Conservation (phyloP, 2,113 vertebrate genomes). For the Periophthalmus modestus region DNA sequence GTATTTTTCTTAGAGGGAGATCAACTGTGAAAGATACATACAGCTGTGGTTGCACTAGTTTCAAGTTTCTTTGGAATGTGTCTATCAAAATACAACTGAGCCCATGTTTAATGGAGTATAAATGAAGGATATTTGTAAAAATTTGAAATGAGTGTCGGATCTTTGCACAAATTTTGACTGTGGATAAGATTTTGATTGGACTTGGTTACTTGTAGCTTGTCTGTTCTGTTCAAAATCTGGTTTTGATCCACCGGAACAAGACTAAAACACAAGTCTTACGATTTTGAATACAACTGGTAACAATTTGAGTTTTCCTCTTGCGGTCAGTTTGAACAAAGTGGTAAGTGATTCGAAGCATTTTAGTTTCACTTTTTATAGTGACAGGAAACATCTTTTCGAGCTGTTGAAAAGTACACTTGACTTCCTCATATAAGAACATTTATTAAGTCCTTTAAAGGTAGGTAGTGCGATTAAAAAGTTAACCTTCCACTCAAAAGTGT, state of each 20-base stretch:
- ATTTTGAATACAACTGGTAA: neutral
- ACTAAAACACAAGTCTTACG: neutral
- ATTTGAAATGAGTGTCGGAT: too few relatives aligned
- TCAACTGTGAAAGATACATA: too few relatives aligned
- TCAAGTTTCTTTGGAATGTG: neutral
- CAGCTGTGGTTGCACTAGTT: too few relatives aligned
- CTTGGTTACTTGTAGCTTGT: neutral
- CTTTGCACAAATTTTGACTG: too few relatives aligned
- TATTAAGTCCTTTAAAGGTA: neutral
- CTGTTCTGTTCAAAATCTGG: neutral
- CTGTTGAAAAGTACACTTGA: neutral
- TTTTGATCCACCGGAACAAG: too few relatives aligned
- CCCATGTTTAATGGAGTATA: too few relatives aligned
- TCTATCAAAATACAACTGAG: neutral
- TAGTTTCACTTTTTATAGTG: neutral
- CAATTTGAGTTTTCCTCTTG: neutral
- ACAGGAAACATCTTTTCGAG: neutral
- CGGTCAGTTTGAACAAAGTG: too few relatives aligned
- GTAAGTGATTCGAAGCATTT: neutral
- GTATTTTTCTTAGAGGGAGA: neutral
- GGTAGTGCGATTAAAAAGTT: too few relatives aligned
- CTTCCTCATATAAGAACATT: neutral
- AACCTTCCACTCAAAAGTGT: too few relatives aligned
- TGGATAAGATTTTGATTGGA: too few relatives aligned
- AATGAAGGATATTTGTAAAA: too few relatives aligned